These are phyloP conservation scores for Tryphoninae sp. DNA, from an alignment of 2,888 invertebrate genomes.

Conservation along the genomic window DNA sequence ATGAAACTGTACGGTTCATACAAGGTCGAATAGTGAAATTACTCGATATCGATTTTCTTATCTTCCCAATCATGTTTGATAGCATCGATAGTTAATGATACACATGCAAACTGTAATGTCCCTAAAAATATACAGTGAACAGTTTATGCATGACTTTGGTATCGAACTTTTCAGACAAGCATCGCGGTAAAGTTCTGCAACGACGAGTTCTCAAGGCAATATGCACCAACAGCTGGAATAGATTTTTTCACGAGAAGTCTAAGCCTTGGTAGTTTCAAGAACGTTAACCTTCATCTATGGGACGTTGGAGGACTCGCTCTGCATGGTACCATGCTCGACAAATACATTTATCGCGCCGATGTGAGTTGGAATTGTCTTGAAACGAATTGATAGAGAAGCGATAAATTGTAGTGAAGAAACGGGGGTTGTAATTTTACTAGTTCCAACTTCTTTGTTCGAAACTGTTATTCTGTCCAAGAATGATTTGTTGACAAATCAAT, in stretches of 20 bases:
- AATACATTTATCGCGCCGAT: conserved; percentile 87
- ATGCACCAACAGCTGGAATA: conserved; percentile 87
- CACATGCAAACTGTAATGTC: conserved; percentile 4
- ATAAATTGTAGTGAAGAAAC: too few species aligned
- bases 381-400: too few species aligned
- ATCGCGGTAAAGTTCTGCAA: conserved; percentile 86
- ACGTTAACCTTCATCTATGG: conserved; percentile 89
- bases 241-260: conserved; percentile 88
- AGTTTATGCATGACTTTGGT: conserved; percentile 45
- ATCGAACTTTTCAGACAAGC: conserved; percentile 83
- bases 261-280: conserved; percentile 82
- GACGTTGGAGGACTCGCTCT: conserved; percentile 92
- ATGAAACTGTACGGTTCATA: not conserved
- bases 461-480: too few species aligned
- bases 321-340: conserved; percentile 89
- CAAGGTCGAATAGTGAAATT: not conserved
- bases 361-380: conserved; percentile 81
- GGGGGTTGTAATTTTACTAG: too few species aligned
- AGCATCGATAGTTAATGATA: not conserved
- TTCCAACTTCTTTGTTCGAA: too few species aligned
- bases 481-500: too few species aligned
- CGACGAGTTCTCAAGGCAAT: conserved; percentile 85
- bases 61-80: not conserved
- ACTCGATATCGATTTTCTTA: not conserved
- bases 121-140: conserved; percentile 16